Conservation (phyloP, 2,113 vertebrate species). For the Onychostoma macrolepis region DNA sequence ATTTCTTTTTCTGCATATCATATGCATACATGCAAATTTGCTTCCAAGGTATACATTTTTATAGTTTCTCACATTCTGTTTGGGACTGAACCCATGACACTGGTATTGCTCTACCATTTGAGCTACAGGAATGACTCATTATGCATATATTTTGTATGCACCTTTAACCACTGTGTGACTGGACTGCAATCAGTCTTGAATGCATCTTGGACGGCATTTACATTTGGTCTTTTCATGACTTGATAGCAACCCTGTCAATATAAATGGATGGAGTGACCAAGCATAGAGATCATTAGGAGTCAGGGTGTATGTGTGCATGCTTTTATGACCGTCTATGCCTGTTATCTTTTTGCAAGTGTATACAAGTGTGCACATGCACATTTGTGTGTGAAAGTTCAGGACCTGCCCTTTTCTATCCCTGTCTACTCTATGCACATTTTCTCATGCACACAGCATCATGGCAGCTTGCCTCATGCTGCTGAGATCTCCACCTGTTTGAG, state of each 20-base stretch:
- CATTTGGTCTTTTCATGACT: background rate
- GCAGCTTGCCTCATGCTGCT: slow-evolving; percentile 20
- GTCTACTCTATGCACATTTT: slow-evolving; percentile 32
- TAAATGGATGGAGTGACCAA: background rate
- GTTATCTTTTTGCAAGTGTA: background rate
- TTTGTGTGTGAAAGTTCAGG: slow-evolving; percentile 19
- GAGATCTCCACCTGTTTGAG: slow-evolving; percentile 38
- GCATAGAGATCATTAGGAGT: background rate
- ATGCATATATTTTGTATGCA: background rate
- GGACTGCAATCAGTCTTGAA: background rate
- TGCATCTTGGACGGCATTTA: background rate
- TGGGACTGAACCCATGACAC: background rate
- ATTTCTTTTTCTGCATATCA: background rate
- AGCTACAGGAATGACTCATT: background rate
- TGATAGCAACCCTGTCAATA: background rate
- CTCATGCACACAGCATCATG: background rate
- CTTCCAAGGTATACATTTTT: background rate
- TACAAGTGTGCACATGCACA: background rate
- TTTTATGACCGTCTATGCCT: background rate
- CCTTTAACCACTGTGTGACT: background rate
- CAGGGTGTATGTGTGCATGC: background rate
- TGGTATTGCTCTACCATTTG: background rate
- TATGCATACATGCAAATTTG: background rate
- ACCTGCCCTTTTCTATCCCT: slow-evolving; percentile 1
- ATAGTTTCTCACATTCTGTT: background rate